Evolutionary conservation across 2,113 vertebrate species (phyloP).

Genomic region (Eonycteris spelaea): DNA sequence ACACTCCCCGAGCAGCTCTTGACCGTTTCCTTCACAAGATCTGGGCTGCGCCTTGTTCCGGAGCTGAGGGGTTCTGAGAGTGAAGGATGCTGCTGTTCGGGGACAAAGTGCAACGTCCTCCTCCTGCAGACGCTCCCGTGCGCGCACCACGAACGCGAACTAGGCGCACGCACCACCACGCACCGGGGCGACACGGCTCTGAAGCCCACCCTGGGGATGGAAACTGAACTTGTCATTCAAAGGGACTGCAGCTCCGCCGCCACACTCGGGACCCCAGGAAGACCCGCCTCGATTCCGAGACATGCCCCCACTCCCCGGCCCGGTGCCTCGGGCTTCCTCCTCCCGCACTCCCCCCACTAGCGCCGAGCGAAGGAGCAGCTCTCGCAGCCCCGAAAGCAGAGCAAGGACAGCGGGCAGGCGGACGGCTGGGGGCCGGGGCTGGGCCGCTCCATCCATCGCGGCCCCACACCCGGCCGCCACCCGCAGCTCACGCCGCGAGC

Average conservation of each 20-base stretch:
- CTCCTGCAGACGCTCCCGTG: not conserved
- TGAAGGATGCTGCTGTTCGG: slow-evolving; percentile 47
- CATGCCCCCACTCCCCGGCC: not conserved
- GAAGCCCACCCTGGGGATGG: not conserved
- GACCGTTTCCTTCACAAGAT: not conserved
- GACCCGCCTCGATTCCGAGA: not conserved
- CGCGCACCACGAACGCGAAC: not conserved
- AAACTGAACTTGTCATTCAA: not conserved
- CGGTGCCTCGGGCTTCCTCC: not conserved
- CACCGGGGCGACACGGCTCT: not conserved
- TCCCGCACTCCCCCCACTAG: not conserved
- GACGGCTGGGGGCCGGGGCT: not conserved
- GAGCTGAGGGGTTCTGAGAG: not conserved
- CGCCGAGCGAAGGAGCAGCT: not conserved
- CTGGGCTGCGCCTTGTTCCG: not conserved
- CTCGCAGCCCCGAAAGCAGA: not conserved
- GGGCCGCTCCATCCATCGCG: not conserved
- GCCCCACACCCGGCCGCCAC: not conserved
- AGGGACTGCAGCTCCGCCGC: not conserved
- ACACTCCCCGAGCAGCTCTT: not conserved
- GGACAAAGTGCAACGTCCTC: slow-evolving; percentile 40
- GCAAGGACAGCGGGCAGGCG: not conserved
- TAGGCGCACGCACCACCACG: not conserved
- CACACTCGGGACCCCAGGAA: not conserved
- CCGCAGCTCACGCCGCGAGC: not conserved